Evolutionary conservation across 2,888 invertebrate genomes (phyloP).

Genomic region (Teleiodes luculella): DNA sequence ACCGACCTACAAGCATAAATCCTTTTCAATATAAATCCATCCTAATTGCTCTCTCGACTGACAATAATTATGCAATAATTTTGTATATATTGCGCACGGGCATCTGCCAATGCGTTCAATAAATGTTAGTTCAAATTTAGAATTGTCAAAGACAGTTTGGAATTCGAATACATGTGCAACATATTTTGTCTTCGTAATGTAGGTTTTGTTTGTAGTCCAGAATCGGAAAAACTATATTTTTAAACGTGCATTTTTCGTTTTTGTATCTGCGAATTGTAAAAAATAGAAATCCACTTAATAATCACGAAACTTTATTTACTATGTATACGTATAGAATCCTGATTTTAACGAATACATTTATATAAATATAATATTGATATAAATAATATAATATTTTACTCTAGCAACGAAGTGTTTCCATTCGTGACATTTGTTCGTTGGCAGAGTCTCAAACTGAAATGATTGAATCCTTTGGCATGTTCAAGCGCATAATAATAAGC

Average conservation of each 20-base stretch:
- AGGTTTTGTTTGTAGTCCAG: too few relatives aligned
- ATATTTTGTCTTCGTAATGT: too few relatives aligned
- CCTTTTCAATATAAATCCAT: slow-evolving; percentile 11
- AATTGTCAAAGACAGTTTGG: neutral
- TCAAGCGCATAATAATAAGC: slow-evolving; percentile 7
- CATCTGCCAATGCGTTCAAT: slow-evolving; percentile 19
- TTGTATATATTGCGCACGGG: slow-evolving; percentile 12
- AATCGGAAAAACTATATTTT: too few relatives aligned
- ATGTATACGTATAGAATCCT: too few relatives aligned
- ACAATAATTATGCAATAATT: slow-evolving; percentile 24
- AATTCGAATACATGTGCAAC: too few relatives aligned
- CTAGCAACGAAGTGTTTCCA: slow-evolving; percentile 28
- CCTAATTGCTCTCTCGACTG: slow-evolving; percentile 9
- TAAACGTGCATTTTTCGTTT: too few relatives aligned
- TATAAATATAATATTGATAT: too few relatives aligned
- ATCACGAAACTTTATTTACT: too few relatives aligned
- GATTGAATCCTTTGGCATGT: slow-evolving; percentile 28
- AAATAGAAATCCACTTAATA: too few relatives aligned
- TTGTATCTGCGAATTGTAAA: too few relatives aligned
- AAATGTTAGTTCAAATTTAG: neutral
- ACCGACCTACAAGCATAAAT: neutral
- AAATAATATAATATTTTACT: too few relatives aligned
- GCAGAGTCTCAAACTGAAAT: slow-evolving; percentile 38
- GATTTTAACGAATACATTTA: too few relatives aligned
- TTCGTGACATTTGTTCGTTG: slow-evolving; percentile 37